phyloP scores from a whole-genome alignment of 1,140 invertebrate species.

The Drosophila repleta region DNA sequence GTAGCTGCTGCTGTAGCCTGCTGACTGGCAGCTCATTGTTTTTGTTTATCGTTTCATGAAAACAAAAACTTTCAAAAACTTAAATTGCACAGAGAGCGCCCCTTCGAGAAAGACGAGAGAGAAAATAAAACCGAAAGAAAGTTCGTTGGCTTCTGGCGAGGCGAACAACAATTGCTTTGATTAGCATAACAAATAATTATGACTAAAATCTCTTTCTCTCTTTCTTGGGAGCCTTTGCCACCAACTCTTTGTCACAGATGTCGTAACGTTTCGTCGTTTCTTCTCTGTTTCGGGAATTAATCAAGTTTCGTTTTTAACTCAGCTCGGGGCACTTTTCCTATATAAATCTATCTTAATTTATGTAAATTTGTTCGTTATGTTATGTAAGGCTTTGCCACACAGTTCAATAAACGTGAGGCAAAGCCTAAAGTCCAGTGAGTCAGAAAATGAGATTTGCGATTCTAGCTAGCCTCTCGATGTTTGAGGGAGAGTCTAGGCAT shows the following conservation, averaged over 20 bases:
- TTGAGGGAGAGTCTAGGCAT: too few species aligned
- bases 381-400: conserved; percentile 7
- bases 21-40: conserved; percentile 61
- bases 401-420: background rate
- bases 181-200: conserved; percentile 63
- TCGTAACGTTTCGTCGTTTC: conserved; percentile 27
- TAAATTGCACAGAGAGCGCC: conserved; percentile 19
- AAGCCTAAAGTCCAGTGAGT: background rate
- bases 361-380: conserved; percentile 30
- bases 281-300: conserved; percentile 25
- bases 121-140: conserved; percentile 55
- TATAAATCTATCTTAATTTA: conserved; percentile 26
- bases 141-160: conserved; percentile 41
- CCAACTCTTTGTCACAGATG: conserved; percentile 30
- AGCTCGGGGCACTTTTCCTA: conserved; percentile 18
- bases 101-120: conserved; percentile 10
- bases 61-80: conserved; percentile 45
- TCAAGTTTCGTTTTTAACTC: conserved; percentile 7
- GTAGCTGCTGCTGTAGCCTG: conserved; percentile 4
- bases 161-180: conserved; percentile 41
- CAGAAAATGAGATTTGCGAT: background rate
- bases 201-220: conserved; percentile 33
- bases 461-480: too few species aligned
- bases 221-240: conserved; percentile 30
- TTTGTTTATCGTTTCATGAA: conserved; percentile 70